Base-by-base conservation (phyloP, 2,113 vertebrate species). In the Gavia stellata region DNA sequence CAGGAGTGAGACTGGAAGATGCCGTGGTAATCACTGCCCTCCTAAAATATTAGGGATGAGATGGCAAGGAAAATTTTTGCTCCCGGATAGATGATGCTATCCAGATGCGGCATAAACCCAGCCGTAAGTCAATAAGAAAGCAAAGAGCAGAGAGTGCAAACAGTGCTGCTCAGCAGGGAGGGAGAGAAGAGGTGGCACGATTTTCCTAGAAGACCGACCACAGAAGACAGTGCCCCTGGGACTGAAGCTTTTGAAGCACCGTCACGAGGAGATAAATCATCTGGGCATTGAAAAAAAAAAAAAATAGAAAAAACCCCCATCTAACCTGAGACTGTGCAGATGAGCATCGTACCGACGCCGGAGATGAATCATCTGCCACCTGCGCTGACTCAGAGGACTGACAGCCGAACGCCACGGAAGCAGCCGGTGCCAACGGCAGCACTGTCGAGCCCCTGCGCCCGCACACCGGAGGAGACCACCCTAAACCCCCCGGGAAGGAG, bases 281-380 rank as follows among this genome's bases (percentile, higher is more conserved):
- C 75, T 82, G 75, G 84, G 47, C 88, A 94, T 20, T 56, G 40
- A 83, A 79, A 68, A 77, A 88, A 84, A 84, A 26, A 58, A 42
- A 73, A 56, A 88, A 42, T 55, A 31, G 86, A 59, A 45, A 70
- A 67, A 65, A 61, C 36, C 11, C 12, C 29, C 34, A 17, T 61
- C 68, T 78, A 91, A 89, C 79, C 93, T 93, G 94, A 55, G 73
- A 78, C 78, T 45, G 70, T 78, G 80, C 92, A 96, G 96, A 96
- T 87, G 89, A 96, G 88, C 97, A 93, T 92, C 47, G 15, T n/a
- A 89, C 71, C 17, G 80, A 94, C 49, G 59, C 16, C 7, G 6
- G 92, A 63, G 44, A 93, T 98, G 95, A 98, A 89, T 98, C 97
- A 97, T 93, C 96, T 92, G 79, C 93, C 88, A 93, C 97, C 92